A percentile compares a stretch with the other conserved stretches of the same genome.
Conservation (phyloP, 2,888 invertebrate species). For the Tenthredo scrophulariae region DNA sequence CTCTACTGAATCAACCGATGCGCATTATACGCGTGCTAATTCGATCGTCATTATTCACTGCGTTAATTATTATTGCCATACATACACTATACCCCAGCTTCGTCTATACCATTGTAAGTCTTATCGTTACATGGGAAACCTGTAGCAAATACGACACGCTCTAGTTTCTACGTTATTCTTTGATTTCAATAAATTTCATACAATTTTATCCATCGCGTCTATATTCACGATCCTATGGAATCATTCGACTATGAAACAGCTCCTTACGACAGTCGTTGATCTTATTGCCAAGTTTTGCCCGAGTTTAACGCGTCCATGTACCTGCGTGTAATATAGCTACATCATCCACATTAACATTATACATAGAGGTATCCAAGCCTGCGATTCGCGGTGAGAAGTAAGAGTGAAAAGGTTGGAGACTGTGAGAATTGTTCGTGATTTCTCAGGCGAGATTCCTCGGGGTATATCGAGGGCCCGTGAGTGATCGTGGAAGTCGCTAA, state of each 20-base stretch:
- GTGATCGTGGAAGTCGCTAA: slow-evolving; percentile 32
- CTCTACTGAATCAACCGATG: slow-evolving; percentile 30
- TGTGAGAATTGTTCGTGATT: slow-evolving; percentile 61
- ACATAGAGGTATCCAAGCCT: not conserved
- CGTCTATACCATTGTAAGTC: not conserved
- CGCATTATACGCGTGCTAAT: slow-evolving; percentile 2
- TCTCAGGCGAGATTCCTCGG: slow-evolving; percentile 59
- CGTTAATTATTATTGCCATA: not conserved
- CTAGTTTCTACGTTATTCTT: slow-evolving; percentile 6
- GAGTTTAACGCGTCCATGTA: not conserved
- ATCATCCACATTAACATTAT: not conserved
- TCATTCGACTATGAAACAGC: slow-evolving; percentile 18
- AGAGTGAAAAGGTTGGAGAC: slow-evolving; percentile 58
- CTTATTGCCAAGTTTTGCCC: not conserved
- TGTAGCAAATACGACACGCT: slow-evolving; percentile 20
- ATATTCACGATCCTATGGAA: not conserved
- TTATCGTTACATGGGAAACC: slow-evolving; percentile 28
- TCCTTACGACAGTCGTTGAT: not conserved
- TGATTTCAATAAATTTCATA: slow-evolving; percentile 22
- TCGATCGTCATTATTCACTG: slow-evolving; percentile 13
- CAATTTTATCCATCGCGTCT: slow-evolving; percentile 6
- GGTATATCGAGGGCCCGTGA: slow-evolving; percentile 1
- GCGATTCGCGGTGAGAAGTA: slow-evolving; percentile 52
- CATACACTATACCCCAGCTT: too few species aligned
- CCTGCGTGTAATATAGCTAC: not conserved